phyloP scores from a whole-genome alignment of 2,888 invertebrate species.

The Ochropacha duplaris region DNA sequence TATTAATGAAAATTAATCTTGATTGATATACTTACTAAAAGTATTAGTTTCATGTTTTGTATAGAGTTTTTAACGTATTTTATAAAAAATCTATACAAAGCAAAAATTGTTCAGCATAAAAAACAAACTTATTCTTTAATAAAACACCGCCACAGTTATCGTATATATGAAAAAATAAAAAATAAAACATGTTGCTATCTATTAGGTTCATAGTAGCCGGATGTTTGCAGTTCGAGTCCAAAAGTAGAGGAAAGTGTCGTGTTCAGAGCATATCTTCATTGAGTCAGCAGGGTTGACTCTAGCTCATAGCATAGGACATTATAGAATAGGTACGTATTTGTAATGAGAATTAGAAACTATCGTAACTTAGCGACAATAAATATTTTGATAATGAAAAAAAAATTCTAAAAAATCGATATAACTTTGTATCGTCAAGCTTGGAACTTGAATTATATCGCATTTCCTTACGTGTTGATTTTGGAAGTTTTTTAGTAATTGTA shows the following conservation, averaged over 20 bases:
- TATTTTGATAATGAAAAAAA: conserved; percentile 58
- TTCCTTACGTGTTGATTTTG: conserved; percentile 13
- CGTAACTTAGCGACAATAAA: conserved; percentile 58
- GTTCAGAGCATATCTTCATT: conserved; percentile 68
- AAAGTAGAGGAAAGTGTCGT: conserved; percentile 65
- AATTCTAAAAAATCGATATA: conserved; percentile 22
- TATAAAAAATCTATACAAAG: no score
- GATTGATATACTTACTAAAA: no score
- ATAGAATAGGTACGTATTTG: conserved; percentile 40
- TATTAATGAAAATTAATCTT: no score
- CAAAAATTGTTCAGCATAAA: no score
- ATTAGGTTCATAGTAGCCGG: not conserved
- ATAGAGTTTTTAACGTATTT: no score
- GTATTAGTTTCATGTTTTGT: no score
- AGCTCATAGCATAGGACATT: conserved; percentile 35
- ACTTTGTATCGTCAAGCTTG: conserved; percentile 29
- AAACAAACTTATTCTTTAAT: no score
- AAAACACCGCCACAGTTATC: no score
- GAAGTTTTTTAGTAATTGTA: conserved; percentile 7
- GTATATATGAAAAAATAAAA: no score
- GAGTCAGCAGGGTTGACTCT: conserved; percentile 55
- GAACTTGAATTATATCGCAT: conserved; percentile 21
- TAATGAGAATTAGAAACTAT: conserved; percentile 41
- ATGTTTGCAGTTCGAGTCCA: conserved; percentile 9
- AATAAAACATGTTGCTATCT: no score